phyloP scores from a whole-genome alignment of 2,113 vertebrate species.

The Halichoeres trimaculatus region DNA sequence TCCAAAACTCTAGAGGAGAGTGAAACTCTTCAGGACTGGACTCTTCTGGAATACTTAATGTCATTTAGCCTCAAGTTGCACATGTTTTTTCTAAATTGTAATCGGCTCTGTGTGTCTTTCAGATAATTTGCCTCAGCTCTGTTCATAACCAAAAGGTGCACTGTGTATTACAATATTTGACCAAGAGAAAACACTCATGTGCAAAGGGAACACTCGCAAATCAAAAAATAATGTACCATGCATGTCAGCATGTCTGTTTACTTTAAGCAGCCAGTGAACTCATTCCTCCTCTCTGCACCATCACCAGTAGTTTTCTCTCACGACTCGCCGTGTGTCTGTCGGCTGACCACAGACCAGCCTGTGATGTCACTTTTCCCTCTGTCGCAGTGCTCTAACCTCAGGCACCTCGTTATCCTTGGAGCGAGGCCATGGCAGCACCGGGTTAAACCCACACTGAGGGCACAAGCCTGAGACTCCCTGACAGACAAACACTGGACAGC shows the following conservation, averaged over 20 bases:
- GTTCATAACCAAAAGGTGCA: too few species aligned
- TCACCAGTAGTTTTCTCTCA: conserved; percentile 49
- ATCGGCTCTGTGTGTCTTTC: neutral
- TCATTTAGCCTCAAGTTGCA: neutral
- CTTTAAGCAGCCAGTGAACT: conserved; percentile 27
- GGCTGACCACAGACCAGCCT: conserved; percentile 60
- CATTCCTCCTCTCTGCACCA: conserved; percentile 25
- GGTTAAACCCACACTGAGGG: conserved; percentile 54
- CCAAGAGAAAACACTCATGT: neutral
- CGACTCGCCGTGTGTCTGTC: conserved; percentile 44
- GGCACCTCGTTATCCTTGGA: conserved; percentile 79
- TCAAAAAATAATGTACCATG: too few species aligned
- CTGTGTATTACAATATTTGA: too few species aligned
- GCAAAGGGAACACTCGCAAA: neutral
- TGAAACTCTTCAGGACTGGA: conserved; percentile 18
- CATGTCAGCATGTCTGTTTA: neutral
- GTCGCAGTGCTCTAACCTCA: conserved; percentile 58
- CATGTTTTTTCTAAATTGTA: conserved; percentile 12
- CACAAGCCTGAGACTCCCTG: conserved; percentile 58
- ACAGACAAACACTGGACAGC: conserved; percentile 49
- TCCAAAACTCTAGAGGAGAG: conserved; percentile 28
- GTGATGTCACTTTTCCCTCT: conserved; percentile 64
- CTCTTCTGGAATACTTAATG: neutral
- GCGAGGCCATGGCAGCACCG: conserved; percentile 59
- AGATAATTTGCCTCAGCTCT: neutral